Conservation (phyloP, 2,888 invertebrate genomes). For the Himalopsyche anomala region DNA sequence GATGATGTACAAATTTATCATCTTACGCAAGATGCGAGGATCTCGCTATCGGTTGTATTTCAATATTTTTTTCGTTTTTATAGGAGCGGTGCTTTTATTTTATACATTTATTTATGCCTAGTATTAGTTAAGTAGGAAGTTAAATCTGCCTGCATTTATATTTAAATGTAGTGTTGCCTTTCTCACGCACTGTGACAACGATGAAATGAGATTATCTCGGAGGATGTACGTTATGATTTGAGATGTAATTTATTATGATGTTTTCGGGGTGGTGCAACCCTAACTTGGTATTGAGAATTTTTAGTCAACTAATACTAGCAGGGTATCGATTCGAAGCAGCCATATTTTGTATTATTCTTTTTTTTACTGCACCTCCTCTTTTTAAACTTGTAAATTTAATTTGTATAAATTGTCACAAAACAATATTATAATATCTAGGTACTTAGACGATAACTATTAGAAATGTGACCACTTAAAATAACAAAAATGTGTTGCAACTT, state of each 20-base stretch:
- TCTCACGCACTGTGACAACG: conserved; percentile 14
- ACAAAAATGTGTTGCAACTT: neutral
- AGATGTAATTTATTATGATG: neutral
- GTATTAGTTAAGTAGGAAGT: neutral
- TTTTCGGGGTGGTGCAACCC: neutral
- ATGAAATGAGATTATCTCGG: conserved; percentile 13
- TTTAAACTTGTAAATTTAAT: neutral
- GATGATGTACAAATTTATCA: neutral
- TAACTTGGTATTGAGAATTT: neutral
- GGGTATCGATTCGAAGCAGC: neutral
- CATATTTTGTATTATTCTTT: conserved; percentile 21
- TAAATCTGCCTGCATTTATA: conserved; percentile 19
- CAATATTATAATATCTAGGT: neutral
- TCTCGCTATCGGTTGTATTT: neutral
- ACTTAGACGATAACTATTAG: neutral
- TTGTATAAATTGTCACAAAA: neutral
- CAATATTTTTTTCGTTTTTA: neutral
- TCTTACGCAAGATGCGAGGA: neutral
- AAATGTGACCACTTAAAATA: neutral
- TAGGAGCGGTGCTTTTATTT: conserved; percentile 23
- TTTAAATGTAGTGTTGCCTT: conserved; percentile 1
- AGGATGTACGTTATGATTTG: neutral
- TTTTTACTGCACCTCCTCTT: neutral
- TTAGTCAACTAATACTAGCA: neutral
- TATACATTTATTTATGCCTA: conserved; percentile 10